Percentiles rank a stretch among this genome's conserved stretches.
Evolutionary conservation across 2,888 invertebrate genomes (phyloP).

Genomic region (Antheraea assamensis): DNA sequence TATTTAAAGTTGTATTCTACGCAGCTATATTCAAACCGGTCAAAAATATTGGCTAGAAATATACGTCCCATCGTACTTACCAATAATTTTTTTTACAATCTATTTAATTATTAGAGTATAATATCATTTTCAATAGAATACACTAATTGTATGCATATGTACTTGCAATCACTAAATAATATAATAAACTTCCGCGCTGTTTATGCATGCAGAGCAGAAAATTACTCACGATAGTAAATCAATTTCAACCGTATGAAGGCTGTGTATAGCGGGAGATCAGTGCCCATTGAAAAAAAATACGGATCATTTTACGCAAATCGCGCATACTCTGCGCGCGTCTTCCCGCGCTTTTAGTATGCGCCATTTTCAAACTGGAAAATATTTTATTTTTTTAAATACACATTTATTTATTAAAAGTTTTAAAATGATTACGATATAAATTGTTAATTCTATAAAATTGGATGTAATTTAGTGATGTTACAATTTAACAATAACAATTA

Average conservation of each 20-base stretch:
- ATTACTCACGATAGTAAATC: slow-evolving; percentile 50
- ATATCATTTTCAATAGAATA: background rate
- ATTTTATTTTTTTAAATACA: slow-evolving; percentile 1
- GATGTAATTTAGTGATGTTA: slow-evolving; percentile 24
- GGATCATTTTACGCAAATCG: slow-evolving; percentile 63
- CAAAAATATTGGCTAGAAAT: no score
- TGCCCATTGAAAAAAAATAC: slow-evolving; percentile 48
- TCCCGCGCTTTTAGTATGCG: slow-evolving; percentile 58
- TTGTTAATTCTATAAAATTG: slow-evolving; percentile 25
- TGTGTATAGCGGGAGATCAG: slow-evolving; percentile 60
- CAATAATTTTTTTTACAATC: background rate
- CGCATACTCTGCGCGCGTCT: slow-evolving; percentile 69
- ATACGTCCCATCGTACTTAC: background rate
- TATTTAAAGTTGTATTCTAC: no score
- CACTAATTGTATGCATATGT: background rate
- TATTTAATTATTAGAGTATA: no score
- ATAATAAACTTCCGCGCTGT: slow-evolving; percentile 40
- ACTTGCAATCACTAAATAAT: slow-evolving; percentile 19
- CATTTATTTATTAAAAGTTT: background rate
- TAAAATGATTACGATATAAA: background rate
- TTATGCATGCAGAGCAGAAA: slow-evolving; percentile 51
- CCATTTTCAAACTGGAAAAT: slow-evolving; percentile 42
- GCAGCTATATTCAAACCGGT: no score
- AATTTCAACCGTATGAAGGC: slow-evolving; percentile 48
- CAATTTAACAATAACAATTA: slow-evolving; percentile 7